phyloP scores from a whole-genome alignment of 2,888 invertebrate species.

The Platerodrilus igneus region DNA sequence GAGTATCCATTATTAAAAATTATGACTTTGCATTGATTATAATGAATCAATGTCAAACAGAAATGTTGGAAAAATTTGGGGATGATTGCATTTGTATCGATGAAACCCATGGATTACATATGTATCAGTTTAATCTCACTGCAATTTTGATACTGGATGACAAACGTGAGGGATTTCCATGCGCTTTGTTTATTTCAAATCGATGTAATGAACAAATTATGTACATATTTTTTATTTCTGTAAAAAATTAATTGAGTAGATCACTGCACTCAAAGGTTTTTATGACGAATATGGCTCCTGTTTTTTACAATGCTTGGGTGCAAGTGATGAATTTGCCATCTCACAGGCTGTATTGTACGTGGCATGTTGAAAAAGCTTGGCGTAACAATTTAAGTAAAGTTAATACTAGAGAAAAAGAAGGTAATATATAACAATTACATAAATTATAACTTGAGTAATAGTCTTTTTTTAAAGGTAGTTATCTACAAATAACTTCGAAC shows the following conservation, averaged over 20 bases:
- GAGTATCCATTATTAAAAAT: constrained; percentile 22
- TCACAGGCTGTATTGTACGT: constrained; percentile 21
- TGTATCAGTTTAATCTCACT: constrained; percentile 24
- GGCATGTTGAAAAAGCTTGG: constrained; percentile 21
- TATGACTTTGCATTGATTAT: constrained; percentile 33
- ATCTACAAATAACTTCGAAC: constrained; percentile 2
- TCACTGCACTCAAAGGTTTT: constrained; percentile 18
- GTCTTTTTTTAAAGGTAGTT: constrained; percentile 6
- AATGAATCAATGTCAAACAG: constrained; percentile 30
- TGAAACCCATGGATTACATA: constrained; percentile 24
- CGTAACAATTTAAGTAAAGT: constrained; percentile 16
- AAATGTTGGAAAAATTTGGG: constrained; percentile 25
- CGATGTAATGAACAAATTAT: constrained; percentile 14
- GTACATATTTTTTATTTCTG: constrained; percentile 14
- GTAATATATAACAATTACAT: background rate
- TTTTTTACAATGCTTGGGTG: constrained; percentile 27
- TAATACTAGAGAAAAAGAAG: constrained; percentile 9
- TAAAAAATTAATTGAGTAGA: constrained; percentile 12
- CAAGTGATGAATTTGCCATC: constrained; percentile 15
- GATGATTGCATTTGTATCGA: constrained; percentile 22
- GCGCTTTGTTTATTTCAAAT: constrained; percentile 23
- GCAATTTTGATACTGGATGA: constrained; percentile 24
- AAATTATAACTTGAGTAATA: background rate
- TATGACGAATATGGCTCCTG: constrained; percentile 26
- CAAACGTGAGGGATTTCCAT: constrained; percentile 23